Conservation (phyloP, 2,888 invertebrate genomes). For the Patella depressa region DNA sequence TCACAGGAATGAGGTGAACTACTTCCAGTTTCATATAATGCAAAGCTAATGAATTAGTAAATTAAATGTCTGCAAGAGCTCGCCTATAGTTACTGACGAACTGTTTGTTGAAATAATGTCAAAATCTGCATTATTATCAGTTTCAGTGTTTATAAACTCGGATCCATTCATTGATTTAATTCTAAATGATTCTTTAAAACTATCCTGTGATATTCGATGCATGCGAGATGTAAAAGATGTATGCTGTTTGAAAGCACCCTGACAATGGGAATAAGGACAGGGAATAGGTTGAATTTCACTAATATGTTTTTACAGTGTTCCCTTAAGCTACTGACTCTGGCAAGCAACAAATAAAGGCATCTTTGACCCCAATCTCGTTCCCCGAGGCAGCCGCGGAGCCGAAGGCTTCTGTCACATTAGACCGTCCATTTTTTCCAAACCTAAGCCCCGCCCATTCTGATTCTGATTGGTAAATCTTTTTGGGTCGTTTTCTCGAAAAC, state of each 20-base stretch:
- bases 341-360: neutral
- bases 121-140: slow-evolving; percentile 1
- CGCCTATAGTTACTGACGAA: neutral
- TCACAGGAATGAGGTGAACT: neutral
- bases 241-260: neutral
- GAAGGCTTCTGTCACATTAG: too few relatives aligned
- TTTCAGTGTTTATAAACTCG: neutral
- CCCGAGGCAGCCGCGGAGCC: too few relatives aligned
- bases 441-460: too few relatives aligned
- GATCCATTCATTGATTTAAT: neutral
- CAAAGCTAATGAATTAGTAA: slow-evolving; percentile 4
- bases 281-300: neutral
- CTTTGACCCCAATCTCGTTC: too few relatives aligned
- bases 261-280: neutral
- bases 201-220: neutral
- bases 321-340: neutral
- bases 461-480: too few relatives aligned
- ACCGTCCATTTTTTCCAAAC: too few relatives aligned
- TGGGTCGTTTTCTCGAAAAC: too few relatives aligned
- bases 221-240: neutral
- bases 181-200: slow-evolving; percentile 4
- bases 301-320: neutral
- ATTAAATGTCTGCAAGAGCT: neutral
- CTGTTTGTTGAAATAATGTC: neutral
- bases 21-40: neutral